Evolutionary conservation across 2,888 invertebrate species (phyloP).

Genomic region (Choristoneura rosaceana): DNA sequence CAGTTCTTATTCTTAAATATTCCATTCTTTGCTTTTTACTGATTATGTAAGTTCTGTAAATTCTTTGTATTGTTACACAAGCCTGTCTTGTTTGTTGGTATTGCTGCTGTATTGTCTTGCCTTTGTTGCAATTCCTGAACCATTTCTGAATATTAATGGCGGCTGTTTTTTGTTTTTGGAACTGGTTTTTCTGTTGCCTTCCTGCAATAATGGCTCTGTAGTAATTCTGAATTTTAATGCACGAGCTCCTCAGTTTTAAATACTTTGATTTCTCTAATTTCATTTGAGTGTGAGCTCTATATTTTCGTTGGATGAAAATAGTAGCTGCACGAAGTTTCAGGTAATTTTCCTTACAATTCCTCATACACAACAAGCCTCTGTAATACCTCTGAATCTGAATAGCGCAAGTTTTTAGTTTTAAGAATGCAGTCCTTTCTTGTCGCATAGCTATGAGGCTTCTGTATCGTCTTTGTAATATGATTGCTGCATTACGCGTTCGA

Average conservation of each 20-base stretch:
- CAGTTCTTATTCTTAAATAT: conserved; percentile 64
- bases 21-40: conserved; percentile 63
- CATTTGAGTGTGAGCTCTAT: conserved; percentile 69
- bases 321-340: conserved; percentile 59
- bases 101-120: conserved; percentile 55
- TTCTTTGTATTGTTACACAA: conserved; percentile 73
- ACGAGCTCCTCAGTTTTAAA: conserved; percentile 58
- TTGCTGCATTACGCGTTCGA: conserved; percentile 51
- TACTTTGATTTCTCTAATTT: conserved; percentile 59
- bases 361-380: conserved; percentile 66
- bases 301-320: conserved; percentile 71
- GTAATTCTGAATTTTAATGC: conserved; percentile 67
- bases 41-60: conserved; percentile 65
- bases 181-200: conserved; percentile 59
- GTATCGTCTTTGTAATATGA: conserved; percentile 69
- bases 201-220: conserved; percentile 67
- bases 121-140: conserved; percentile 67
- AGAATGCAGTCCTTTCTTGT: conserved; percentile 56
- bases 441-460: conserved; percentile 70
- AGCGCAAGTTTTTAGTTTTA: conserved; percentile 53
- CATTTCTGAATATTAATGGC: conserved; percentile 75
- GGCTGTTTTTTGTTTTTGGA: conserved; percentile 62
- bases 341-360: conserved; percentile 53
- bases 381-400: conserved; percentile 68
- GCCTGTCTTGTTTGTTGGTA: conserved; percentile 65